Percentiles rank a stretch among this genome's conserved stretches.
These are phyloP conservation scores for Zaprionus ornatus DNA, from an alignment of 1,140 invertebrate genomes.

Conservation along the genomic window DNA sequence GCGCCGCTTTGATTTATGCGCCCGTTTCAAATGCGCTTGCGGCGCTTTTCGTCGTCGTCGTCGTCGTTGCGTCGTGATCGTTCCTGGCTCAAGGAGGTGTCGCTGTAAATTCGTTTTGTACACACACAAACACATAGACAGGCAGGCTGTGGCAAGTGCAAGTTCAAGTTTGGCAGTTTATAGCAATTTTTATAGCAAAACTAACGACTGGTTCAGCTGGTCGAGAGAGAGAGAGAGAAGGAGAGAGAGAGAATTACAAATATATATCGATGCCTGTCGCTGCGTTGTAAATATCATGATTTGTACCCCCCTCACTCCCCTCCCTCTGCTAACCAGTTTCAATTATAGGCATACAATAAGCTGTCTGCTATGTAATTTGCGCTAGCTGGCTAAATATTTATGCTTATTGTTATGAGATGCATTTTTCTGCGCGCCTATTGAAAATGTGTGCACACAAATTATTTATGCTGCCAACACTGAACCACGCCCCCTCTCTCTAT, in stretches of 20 bases:
- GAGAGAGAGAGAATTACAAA: not conserved
- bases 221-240: not conserved
- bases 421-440: slow-evolving; percentile 53
- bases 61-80: slow-evolving; percentile 29
- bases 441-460: slow-evolving; percentile 75
- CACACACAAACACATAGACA: slow-evolving; percentile 3
- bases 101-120: slow-evolving; percentile 41
- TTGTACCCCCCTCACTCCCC: not conserved
- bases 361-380: slow-evolving; percentile 71
- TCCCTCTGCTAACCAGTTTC: slow-evolving; percentile 7
- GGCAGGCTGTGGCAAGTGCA: slow-evolving; percentile 29
- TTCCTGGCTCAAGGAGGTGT: slow-evolving; percentile 38
- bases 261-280: slow-evolving; percentile 31
- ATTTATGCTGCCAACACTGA: slow-evolving; percentile 53
- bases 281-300: slow-evolving; percentile 40
- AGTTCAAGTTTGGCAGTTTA: slow-evolving; percentile 33
- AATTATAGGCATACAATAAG: slow-evolving; percentile 36
- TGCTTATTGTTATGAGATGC: slow-evolving; percentile 76
- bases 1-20: slow-evolving; percentile 60
- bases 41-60: slow-evolving; percentile 38
- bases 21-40: slow-evolving; percentile 36
- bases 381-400: slow-evolving; percentile 62
- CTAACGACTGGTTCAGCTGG: slow-evolving; percentile 53
- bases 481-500: not conserved
- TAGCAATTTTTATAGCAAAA: slow-evolving; percentile 15